phyloP scores from a whole-genome alignment of 2,113 vertebrate genomes.

The Carassius gibelio region DNA sequence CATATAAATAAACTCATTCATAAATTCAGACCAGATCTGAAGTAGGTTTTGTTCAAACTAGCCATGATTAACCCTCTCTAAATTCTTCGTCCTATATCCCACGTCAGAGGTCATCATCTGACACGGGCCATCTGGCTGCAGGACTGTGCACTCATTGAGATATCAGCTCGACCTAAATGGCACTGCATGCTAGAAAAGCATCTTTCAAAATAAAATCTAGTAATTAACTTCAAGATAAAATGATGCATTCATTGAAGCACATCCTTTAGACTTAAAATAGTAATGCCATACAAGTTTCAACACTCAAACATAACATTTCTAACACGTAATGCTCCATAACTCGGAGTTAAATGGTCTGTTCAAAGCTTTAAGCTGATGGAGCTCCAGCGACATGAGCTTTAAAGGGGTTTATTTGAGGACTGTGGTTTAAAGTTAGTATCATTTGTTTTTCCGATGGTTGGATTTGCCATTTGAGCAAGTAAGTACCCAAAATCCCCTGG shows the following conservation, averaged over 20 bases:
- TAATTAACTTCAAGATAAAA: background rate
- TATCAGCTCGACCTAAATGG: background rate
- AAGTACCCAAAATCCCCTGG: constrained; percentile 19
- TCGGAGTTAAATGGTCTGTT: background rate
- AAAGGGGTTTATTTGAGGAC: background rate
- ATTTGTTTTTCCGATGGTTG: constrained; percentile 20
- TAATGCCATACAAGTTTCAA: background rate
- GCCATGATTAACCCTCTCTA: background rate
- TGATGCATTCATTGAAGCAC: constrained; percentile 6
- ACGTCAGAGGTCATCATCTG: constrained; percentile 21
- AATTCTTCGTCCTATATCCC: background rate
- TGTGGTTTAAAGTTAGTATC: constrained; percentile 5
- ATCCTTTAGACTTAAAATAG: constrained; percentile 1
- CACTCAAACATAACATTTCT: constrained; percentile 6
- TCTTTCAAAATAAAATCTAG: background rate
- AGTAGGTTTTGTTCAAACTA: background rate
- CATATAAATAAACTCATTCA: constrained; percentile 29
- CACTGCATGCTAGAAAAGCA: background rate
- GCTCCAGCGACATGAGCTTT: background rate
- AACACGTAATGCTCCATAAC: constrained; percentile 11
- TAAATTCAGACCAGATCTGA: constrained; percentile 18
- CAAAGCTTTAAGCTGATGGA: constrained; percentile 20
- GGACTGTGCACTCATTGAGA: background rate
- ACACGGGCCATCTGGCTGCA: background rate
- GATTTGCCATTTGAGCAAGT: constrained; percentile 2